Conservation (phyloP, 2,797 vertebrate species). For the Alexandromys oeconomus region DNA sequence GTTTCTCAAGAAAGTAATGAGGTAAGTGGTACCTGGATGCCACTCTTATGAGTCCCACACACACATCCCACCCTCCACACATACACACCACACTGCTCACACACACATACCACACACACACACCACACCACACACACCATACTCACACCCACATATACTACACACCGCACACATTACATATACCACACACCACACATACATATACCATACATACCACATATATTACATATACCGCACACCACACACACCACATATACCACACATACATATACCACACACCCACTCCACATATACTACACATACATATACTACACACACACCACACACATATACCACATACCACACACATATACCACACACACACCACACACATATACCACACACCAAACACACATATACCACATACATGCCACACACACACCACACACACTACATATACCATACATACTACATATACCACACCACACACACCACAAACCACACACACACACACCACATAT, state of each 20-base stretch:
- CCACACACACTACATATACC: neutral
- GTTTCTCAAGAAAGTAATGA: neutral
- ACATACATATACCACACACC: neutral
- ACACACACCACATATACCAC: too few species aligned
- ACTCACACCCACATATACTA: neutral
- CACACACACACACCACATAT: too few species aligned
- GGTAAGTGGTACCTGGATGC: neutral
- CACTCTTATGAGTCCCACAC: neutral
- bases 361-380: too few species aligned
- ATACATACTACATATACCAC: too few species aligned
- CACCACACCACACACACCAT: fast-evolving
- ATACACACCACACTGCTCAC: neutral
- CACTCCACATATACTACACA: too few species aligned
- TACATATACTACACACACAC: too few species aligned
- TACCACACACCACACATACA: neutral
- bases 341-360: neutral
- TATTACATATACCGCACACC: too few species aligned
- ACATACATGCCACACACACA: too few species aligned
- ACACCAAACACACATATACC: neutral
- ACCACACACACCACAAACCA: too few species aligned
- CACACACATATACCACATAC: neutral
- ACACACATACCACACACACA: too few species aligned
- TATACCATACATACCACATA: too few species aligned
- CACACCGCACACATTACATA: too few species aligned
- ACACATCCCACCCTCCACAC: neutral